Conservation (phyloP, 2,797 vertebrate species). For the Aldrovandia affinis region DNA sequence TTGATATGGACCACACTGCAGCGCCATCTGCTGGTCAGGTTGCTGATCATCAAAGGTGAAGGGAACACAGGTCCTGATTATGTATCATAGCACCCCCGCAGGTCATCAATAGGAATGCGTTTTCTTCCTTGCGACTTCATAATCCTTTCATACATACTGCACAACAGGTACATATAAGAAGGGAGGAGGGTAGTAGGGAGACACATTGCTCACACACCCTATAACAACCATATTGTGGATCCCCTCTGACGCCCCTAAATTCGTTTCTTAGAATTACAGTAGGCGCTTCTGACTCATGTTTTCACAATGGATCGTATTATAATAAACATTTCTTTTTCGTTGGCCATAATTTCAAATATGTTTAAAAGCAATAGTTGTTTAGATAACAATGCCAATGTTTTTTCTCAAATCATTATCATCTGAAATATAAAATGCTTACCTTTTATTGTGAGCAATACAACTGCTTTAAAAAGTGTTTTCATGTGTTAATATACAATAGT, state of each 20-base stretch:
- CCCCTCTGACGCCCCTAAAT: neutral
- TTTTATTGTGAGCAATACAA: neutral
- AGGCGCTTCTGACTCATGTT: neutral
- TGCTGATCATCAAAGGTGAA: neutral
- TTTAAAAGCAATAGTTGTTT: neutral
- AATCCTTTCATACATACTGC: neutral
- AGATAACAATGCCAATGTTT: neutral
- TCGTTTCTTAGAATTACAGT: neutral
- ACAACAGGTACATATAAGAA: too few relatives aligned
- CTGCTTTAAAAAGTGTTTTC: neutral
- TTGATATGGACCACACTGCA: conserved; percentile 55
- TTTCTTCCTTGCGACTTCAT: neutral
- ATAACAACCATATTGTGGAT: neutral
- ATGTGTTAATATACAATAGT: neutral
- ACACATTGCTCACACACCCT: neutral
- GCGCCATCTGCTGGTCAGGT: conserved; percentile 63
- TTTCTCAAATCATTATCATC: neutral
- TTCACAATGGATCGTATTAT: neutral
- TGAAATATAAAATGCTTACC: neutral
- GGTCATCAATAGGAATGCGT: neutral
- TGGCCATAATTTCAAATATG: neutral
- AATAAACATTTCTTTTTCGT: neutral
- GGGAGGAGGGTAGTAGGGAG: too few relatives aligned
- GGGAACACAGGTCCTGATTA: neutral
- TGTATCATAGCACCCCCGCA: too few relatives aligned